phyloP scores from a whole-genome alignment of 2,113 vertebrate genomes.

The Ranitomeya variabilis region DNA sequence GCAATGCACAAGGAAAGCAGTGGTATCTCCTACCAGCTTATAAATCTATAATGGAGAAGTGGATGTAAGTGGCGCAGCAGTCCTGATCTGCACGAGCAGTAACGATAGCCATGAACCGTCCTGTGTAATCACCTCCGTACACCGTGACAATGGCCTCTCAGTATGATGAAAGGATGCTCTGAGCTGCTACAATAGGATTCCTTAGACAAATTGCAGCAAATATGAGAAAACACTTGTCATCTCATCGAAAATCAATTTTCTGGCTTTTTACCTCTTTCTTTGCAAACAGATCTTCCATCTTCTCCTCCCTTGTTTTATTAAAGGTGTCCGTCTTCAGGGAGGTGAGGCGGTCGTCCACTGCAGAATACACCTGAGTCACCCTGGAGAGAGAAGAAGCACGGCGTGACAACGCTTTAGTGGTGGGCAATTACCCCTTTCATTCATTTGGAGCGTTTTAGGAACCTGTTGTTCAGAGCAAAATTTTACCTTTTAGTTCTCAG shows the following conservation, averaged over 20 bases:
- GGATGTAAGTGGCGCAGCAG: background rate
- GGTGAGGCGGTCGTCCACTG: slow-evolving; percentile 95
- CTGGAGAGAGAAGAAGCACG: slow-evolving; percentile 65
- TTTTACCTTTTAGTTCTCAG: too few relatives aligned
- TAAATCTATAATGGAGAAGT: too few relatives aligned
- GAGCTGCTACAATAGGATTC: background rate
- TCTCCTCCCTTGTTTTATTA: slow-evolving; percentile 95
- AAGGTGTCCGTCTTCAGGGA: slow-evolving; percentile 97
- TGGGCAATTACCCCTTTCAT: too few relatives aligned
- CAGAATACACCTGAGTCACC: slow-evolving; percentile 89
- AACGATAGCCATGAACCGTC: background rate
- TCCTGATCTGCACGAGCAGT: too few relatives aligned
- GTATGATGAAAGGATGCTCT: background rate
- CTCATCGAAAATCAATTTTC: background rate
- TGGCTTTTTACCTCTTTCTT: slow-evolving; percentile 87
- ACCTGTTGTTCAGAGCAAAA: too few relatives aligned
- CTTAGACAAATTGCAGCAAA: background rate
- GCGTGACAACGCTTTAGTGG: background rate
- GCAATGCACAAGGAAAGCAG: background rate
- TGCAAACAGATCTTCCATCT: slow-evolving; percentile 98
- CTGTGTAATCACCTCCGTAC: background rate
- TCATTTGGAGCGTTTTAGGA: too few relatives aligned
- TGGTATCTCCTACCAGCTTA: too few relatives aligned
- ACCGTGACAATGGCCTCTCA: background rate
- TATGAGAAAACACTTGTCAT: background rate